Base-by-base conservation (phyloP, 2,113 vertebrate genomes). In the Cranoglanis bouderius region DNA sequence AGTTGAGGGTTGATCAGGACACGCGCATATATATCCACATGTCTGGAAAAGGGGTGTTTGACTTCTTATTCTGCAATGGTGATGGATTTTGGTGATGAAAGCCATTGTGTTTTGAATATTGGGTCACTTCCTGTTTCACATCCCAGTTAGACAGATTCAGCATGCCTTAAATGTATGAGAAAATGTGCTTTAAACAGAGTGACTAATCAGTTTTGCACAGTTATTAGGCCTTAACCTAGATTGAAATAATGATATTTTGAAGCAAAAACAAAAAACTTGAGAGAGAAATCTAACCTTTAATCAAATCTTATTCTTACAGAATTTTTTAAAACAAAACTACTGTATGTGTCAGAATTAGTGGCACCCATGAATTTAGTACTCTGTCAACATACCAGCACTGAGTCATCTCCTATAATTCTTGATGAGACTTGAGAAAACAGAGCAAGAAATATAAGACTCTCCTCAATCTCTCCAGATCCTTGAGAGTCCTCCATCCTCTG, bases 91-190 rank as follows among this genome's bases (percentile, higher is more conserved):
- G 21, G 40, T 29, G 21, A 77, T 75, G 74, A 46, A 75, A 26
- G 38, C 74, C 21, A 75, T 75, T 26, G 21, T 75, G 2, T 46
- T 75, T 46, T 46, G 72, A 75, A 46, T 75, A 84, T 49, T 85
- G 8, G 80, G 72, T 70, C 72, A 85, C 65, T 32, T 77, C 82
- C 72, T 78, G 87, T 40, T 51, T 53, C 40, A 32, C 29, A 57
- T 84, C 63, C 63, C 53, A 67, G 51, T 43, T 57, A 26, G 43
- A 77, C 61, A 81, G 51, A 85, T 74, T 90, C 61, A 74, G 80
- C 63, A 46, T n/a, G 75, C 5, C 13, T 51, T 57, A 85, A 85
- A 84, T 87, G 87, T 55, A 77, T 35, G 46, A 74, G 6, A 5
- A 70, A 70, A 75, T 75, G 21, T 75, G 21, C 21, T 38, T 24